phyloP scores from a whole-genome alignment of 2,113 vertebrate genomes.

The Mormyrus iriodes region DNA sequence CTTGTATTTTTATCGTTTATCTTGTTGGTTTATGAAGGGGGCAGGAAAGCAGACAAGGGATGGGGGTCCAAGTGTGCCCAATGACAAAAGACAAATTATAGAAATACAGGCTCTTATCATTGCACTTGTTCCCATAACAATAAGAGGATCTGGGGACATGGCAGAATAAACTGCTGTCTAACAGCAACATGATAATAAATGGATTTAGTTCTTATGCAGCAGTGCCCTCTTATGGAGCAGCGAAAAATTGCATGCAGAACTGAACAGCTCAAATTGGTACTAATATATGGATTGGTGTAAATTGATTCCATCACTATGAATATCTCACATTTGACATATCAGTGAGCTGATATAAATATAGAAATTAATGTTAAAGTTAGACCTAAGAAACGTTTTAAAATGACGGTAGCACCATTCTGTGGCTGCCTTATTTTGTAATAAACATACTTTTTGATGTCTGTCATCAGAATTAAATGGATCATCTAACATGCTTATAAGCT shows the following conservation, averaged over 20 bases:
- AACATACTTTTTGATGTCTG: not conserved
- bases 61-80: not conserved
- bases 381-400: not conserved
- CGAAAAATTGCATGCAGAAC: not conserved
- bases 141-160: not conserved
- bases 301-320: not conserved
- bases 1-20: not conserved
- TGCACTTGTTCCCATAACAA: not conserved
- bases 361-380: not conserved
- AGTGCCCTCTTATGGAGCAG: slow-evolving; percentile 13
- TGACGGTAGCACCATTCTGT: not conserved
- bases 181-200: not conserved
- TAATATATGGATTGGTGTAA: not conserved
- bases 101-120: not conserved
- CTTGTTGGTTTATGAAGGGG: not conserved
- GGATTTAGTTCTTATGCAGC: not conserved
- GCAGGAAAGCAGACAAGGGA: not conserved
- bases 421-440: not conserved
- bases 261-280: not conserved
- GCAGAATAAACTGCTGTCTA: not conserved
- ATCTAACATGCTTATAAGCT: not conserved
- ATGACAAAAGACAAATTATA: not conserved
- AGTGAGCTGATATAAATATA: not conserved
- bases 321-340: not conserved
- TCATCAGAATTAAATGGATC: not conserved